Base-by-base conservation (phyloP, 2,888 invertebrate genomes). In the Eristalinus aeneus region DNA sequence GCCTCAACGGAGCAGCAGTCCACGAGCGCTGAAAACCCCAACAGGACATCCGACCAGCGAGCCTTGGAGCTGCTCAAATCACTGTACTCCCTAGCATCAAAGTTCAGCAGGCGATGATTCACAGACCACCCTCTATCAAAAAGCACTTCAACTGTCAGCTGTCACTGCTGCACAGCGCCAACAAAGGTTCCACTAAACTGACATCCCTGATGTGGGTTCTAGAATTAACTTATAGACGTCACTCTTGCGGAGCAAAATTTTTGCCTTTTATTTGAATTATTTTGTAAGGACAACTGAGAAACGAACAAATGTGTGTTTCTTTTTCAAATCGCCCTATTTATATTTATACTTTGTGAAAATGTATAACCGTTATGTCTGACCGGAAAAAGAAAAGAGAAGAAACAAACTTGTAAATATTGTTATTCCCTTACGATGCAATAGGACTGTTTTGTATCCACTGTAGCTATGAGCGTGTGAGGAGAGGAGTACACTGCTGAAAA, bases 31-130 rank as follows among this genome's bases (percentile, higher is more conserved):
- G 61, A 78, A 3, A 86, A 86, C 69, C 86, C 86, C 1, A 86
- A 86, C 80, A 88, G 83, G 27, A 93, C 94, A 71, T 95, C 97
- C 12, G 97, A 97, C 90, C 95, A 95, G 23, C 94, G 97, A 91
- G 97, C 97, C 12, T 93, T 97, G 89, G 97, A 97, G 92, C 93
- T 97, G 89, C 94, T 97, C 90, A 95, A 96, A 93, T 97, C 97
- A 87, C 93, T 97, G 77, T 97, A 97, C 92, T 95, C 96, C 87
- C 95, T 97, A 91, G 97, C 97, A 76, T 96, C 97, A 22, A 95
- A 95, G 93, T 97, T 97, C 95, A 96, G 96, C 89, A 94, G 94
- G 93, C 93, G 93, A 90, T 92, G 88, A 86, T 79, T 58, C 12
- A n/a, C 23, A 60, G 61, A 39, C 12, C 6, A 5, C 27, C 2